Evolutionary conservation across 2,888 invertebrate genomes (phyloP).

Genomic region (Coecobrya sp.): DNA sequence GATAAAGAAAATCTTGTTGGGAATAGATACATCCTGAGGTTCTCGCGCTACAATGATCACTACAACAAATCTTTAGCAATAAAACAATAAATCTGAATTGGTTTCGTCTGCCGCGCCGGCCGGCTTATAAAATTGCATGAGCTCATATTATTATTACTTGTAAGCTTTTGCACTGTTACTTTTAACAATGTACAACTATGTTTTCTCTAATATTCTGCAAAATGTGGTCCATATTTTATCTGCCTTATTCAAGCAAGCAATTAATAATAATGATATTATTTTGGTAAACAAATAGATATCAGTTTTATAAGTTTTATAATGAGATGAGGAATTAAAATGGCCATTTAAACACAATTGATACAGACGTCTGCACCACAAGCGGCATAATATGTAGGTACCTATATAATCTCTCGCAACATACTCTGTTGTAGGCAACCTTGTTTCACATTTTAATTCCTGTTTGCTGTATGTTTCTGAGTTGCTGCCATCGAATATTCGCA

Average conservation of each 20-base stretch:
- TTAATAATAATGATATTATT: conserved; percentile 25
- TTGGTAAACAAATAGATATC: neutral
- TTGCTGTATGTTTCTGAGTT: neutral
- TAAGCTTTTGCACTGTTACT: neutral
- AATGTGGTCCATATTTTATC: neutral
- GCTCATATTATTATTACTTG: neutral
- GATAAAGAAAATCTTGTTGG: neutral
- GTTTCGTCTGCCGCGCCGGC: neutral
- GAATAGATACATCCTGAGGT: neutral
- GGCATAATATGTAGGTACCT: neutral
- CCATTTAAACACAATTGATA: conserved; percentile 52
- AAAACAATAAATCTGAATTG: conserved; percentile 35
- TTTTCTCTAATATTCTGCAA: neutral
- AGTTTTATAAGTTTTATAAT: neutral
- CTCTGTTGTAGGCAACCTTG: neutral
- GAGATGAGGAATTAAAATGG: neutral
- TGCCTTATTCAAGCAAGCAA: conserved; percentile 48
- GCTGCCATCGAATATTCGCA: neutral
- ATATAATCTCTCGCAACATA: neutral
- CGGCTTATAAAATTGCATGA: conserved; percentile 17
- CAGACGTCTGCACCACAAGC: conserved; percentile 2
- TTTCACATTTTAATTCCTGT: too few relatives aligned
- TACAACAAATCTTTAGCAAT: conserved; percentile 27
- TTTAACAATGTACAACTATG: neutral
- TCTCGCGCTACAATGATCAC: neutral